phyloP scores from a whole-genome alignment of 2,888 invertebrate genomes.

The Trachelus tabidus region DNA sequence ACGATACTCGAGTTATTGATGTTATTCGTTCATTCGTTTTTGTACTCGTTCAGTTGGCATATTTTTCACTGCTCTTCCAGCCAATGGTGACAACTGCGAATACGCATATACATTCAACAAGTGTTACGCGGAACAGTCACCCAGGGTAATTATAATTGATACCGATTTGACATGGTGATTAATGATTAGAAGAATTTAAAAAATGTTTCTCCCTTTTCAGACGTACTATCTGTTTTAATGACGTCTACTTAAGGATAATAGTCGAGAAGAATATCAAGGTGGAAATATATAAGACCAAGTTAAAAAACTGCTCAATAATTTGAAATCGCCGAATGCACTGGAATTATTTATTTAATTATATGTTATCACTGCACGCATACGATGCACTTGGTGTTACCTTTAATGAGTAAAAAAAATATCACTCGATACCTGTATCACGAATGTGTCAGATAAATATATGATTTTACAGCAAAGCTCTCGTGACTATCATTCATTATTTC shows the following conservation, averaged over 20 bases:
- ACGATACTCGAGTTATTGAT: slow-evolving; percentile 5
- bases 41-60: not conserved
- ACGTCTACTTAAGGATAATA: not conserved
- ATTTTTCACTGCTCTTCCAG: slow-evolving; percentile 34
- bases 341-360: not conserved
- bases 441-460: not conserved
- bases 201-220: slow-evolving; percentile 35
- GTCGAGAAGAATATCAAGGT: slow-evolving; percentile 14
- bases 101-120: slow-evolving; percentile 61
- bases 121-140: slow-evolving; percentile 56
- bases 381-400: not conserved
- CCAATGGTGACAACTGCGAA: slow-evolving; percentile 57
- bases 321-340: slow-evolving; percentile 20
- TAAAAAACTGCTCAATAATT: slow-evolving; percentile 27
- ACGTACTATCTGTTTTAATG: slow-evolving; percentile 54
- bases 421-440: not conserved
- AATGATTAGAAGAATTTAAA: not conserved
- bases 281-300: slow-evolving; percentile 21
- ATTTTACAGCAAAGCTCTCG: not conserved
- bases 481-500: not conserved
- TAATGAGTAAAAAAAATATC: not conserved
- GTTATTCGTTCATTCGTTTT: not conserved
- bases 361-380: not conserved
- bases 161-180: not conserved
- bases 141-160: slow-evolving; percentile 42